Percentiles rank a stretch among this genome's conserved stretches.
Evolutionary conservation across 2,888 invertebrate genomes (phyloP).

Genomic region (Platynereis dumerilii): DNA sequence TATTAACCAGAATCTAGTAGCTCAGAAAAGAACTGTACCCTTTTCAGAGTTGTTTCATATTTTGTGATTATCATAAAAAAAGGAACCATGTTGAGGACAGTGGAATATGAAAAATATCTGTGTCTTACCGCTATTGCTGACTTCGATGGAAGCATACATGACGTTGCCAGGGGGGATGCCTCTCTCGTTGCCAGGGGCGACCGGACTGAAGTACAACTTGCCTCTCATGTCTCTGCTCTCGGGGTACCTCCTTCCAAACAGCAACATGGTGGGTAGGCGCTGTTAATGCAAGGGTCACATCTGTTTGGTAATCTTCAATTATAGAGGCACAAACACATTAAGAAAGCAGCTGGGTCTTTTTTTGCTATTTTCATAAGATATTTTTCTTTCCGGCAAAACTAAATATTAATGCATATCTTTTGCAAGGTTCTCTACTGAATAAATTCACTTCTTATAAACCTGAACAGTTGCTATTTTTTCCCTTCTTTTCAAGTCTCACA

Average conservation of each 20-base stretch:
- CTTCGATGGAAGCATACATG: constrained; percentile 7
- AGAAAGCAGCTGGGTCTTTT: not conserved
- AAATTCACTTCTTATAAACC: no score
- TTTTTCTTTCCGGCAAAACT: not conserved
- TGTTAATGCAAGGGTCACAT: constrained; percentile 4
- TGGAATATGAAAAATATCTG: no score
- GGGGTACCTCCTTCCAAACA: not conserved
- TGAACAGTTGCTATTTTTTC: no score
- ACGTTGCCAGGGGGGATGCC: constrained; percentile 17
- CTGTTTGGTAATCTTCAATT: no score
- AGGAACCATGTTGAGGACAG: no score
- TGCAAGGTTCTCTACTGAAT: no score
- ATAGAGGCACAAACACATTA: not conserved
- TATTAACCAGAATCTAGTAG: no score
- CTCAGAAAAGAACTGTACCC: not conserved
- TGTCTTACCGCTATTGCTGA: constrained; percentile 13
- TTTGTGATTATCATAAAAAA: not conserved
- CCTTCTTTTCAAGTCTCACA: no score
- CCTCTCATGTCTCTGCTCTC: not conserved
- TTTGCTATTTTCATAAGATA: not conserved
- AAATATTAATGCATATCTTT: no score
- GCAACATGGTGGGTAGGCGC: constrained; percentile 14
- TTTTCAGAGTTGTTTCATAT: not conserved
- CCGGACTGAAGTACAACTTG: constrained; percentile 24
- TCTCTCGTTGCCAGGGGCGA: constrained; percentile 11